A percentile compares a stretch with the other conserved stretches of the same genome.
These are phyloP conservation scores for Halichoerus grypus DNA, from an alignment of 2,113 vertebrate species.

Conservation along the genomic window DNA sequence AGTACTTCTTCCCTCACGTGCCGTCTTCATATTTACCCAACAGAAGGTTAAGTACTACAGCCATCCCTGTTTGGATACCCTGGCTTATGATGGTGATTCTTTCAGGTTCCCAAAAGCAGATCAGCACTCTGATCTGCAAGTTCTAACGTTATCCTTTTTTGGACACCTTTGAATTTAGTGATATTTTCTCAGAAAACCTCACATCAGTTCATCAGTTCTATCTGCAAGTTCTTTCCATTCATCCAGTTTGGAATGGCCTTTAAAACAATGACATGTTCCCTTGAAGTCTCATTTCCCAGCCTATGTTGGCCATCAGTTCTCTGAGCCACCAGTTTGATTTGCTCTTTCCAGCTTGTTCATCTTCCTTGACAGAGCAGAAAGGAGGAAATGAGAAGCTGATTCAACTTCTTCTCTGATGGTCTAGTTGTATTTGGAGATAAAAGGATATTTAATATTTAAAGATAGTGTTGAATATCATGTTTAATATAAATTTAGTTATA, in stretches of 20 bases:
- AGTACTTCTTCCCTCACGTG: background rate
- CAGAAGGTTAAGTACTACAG: background rate
- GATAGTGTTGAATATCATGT: conserved; percentile 31
- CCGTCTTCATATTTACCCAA: background rate
- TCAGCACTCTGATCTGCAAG: background rate
- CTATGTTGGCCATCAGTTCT: background rate
- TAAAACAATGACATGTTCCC: background rate
- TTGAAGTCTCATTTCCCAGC: background rate
- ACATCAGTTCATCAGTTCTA: background rate
- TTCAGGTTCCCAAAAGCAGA: background rate
- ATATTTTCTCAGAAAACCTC: background rate
- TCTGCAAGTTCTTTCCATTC: background rate
- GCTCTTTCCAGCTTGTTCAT: background rate
- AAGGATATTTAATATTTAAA: conserved; percentile 44
- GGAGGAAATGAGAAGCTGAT: background rate
- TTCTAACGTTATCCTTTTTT: background rate
- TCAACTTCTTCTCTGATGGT: background rate
- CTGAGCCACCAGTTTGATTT: background rate
- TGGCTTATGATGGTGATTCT: background rate
- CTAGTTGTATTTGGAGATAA: conserved; percentile 18
- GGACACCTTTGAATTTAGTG: background rate
- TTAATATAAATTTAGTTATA: conserved; percentile 42
- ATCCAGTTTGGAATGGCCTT: background rate
- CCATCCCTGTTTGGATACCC: background rate
- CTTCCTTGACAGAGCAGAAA: background rate